Evolutionary conservation across 2,888 invertebrate genomes (phyloP).

Genomic region (Cheiracanthium punctorium): DNA sequence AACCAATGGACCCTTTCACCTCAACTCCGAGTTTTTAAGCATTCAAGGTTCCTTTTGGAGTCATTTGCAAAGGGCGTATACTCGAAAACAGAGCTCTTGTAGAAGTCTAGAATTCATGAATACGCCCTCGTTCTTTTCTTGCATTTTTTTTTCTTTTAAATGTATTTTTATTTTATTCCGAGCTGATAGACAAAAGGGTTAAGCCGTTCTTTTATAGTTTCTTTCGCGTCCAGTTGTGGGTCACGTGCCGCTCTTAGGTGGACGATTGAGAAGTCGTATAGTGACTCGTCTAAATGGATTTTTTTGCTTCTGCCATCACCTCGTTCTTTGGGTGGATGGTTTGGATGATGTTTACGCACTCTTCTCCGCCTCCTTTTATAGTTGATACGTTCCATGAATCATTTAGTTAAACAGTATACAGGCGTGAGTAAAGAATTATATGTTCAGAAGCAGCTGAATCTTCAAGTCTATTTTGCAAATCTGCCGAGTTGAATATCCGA

Average conservation of each 20-base stretch:
- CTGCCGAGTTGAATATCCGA: too few species aligned
- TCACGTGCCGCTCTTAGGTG: conserved; percentile 59
- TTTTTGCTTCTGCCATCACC: background rate
- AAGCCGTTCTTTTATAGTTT: conserved; percentile 4
- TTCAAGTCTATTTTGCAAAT: too few species aligned
- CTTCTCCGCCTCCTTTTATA: too few species aligned
- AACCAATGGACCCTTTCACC: conserved; percentile 65
- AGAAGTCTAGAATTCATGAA: conserved; percentile 27
- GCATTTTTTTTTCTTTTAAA: background rate
- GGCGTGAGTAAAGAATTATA: too few species aligned
- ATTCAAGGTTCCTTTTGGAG: conserved; percentile 51
- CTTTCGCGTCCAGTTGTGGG: conserved; percentile 61
- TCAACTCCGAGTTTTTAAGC: conserved; percentile 10
- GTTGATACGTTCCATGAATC: too few species aligned
- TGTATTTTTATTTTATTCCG: conserved; percentile 51
- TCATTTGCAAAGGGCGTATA: conserved; percentile 60
- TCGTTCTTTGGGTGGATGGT: background rate
- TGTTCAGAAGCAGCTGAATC: too few species aligned
- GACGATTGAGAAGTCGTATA: conserved; percentile 2
- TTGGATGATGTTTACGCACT: too few species aligned
- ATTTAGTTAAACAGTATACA: too few species aligned
- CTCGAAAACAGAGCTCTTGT: conserved; percentile 56
- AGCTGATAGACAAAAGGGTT: conserved; percentile 54
- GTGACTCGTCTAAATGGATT: background rate
- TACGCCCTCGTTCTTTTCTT: conserved; percentile 49